Evolutionary conservation across 2,113 vertebrate species (phyloP), one percentile per base, ranked within the genome.

Genomic region (Lasiurus cinereus): DNA sequence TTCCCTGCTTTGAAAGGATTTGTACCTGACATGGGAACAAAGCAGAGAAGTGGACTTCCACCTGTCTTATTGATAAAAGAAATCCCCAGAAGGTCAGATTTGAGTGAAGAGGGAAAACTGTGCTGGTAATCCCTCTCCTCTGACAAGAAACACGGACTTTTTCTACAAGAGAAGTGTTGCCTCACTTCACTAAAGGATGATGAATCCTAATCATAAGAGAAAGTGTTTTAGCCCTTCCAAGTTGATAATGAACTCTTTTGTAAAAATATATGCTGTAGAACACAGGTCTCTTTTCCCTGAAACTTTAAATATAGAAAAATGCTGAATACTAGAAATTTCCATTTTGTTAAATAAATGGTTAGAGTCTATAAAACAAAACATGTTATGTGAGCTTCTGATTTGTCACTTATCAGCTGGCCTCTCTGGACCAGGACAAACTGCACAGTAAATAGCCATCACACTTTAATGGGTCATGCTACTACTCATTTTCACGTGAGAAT

Each of bases 331-430:
- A 96, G 85, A 93, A 89, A 87, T 82, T 12, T 83, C 24, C 69
- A 43, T 18, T 8, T 96, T 96, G 94, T 48, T 87, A 95, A 95
- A 97, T 97, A 98, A 97, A 98, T 73, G 11, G 18, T 29, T 83
- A 80, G 94, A 67, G 11, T 90, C 82, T 95, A 46, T 88, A 88
- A 92, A 82, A 85, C 31, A 43, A 80, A 64, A n/a, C n/a, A 50
- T 52, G 64, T 62, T 59, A 48, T 86, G 43, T 95, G 95, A 92
- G 76, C 19, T 93, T 92, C 62, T 66, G 94, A 16, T 18, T 5
- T 6, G 3, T 86, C 54, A 54, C 11, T 70, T 29, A 82, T 0
- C 27, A 4, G 67, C 50, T 33, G 31, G 39, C 8, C 0, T 74
- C 69, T 78, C n/a, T 64, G 84, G 64, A 69, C 54, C 5, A 2